phyloP scores from a whole-genome alignment of 30 jellyfish, hydroid and myxozoan species.

The Rhopilema esculentum region DNA sequence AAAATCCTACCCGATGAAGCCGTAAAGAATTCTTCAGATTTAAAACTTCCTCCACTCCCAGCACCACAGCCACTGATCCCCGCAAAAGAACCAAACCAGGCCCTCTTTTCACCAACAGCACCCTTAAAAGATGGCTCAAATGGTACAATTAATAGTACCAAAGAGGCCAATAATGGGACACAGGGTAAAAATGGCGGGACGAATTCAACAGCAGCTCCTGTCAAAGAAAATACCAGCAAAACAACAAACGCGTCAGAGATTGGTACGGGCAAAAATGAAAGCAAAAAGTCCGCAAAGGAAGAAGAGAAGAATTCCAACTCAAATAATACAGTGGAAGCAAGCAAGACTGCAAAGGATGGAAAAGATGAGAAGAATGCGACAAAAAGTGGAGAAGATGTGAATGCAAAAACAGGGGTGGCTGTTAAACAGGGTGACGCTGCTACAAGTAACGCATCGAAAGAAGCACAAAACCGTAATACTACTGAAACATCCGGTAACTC shows the following conservation, averaged over 20 bases:
- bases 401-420: background rate
- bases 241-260: background rate
- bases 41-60: conserved; percentile 31
- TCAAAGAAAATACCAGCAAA: background rate
- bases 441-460: background rate
- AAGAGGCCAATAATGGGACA: background rate
- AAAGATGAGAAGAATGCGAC: conserved; percentile 5
- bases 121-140: background rate
- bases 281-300: background rate
- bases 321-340: background rate
- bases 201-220: background rate
- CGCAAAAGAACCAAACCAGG: conserved; percentile 43
- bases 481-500: background rate
- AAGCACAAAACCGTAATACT: background rate
- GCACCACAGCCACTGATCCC: conserved; percentile 47
- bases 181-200: background rate
- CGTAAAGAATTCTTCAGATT: conserved; percentile 15
- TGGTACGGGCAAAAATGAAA: background rate
- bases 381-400: background rate
- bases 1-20: conserved; percentile 42
- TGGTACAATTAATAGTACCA: background rate
- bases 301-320: background rate
- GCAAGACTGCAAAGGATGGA: background rate
- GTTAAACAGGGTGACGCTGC: background rate
- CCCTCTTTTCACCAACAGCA: background rate